Evolutionary conservation across 2,113 vertebrate species (phyloP).

Genomic region (Piaya cayana): DNA sequence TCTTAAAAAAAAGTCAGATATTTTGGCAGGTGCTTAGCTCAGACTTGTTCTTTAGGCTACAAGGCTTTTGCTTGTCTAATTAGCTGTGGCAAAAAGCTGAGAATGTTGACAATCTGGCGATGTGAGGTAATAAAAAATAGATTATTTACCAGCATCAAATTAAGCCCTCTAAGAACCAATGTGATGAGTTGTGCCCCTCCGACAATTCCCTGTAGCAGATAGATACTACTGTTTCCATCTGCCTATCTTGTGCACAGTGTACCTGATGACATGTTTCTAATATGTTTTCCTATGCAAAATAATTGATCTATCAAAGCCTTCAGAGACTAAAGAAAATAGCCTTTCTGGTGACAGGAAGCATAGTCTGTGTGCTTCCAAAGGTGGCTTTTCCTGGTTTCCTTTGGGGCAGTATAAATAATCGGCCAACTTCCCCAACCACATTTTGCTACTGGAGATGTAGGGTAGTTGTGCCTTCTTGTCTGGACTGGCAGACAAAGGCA

Average conservation of each 20-base stretch:
- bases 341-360: constrained; percentile 44
- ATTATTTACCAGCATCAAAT: constrained; percentile 71
- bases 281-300: constrained; percentile 50
- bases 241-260: constrained; percentile 11
- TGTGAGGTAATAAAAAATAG: constrained; percentile 68
- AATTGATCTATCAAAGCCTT: constrained; percentile 51
- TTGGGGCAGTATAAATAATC: constrained; percentile 44
- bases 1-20: constrained; percentile 61
- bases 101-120: constrained; percentile 69
- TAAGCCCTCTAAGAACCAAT: constrained; percentile 61
- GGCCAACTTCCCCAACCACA: not conserved
- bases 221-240: constrained; percentile 60
- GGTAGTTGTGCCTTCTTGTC: not conserved
- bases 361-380: not conserved
- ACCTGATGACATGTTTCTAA: constrained; percentile 53
- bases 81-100: constrained; percentile 70
- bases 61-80: constrained; percentile 74
- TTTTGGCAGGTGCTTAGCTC: constrained; percentile 71
- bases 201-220: constrained; percentile 41
- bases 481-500: not conserved
- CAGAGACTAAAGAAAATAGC: constrained; percentile 38
- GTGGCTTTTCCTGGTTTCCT: constrained; percentile 2
- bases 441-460: not conserved
- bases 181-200: constrained; percentile 51
- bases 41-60: constrained; percentile 66